These are phyloP conservation scores for Merops nubicus DNA, from an alignment of 2,113 vertebrate genomes.

Conservation along the genomic window DNA sequence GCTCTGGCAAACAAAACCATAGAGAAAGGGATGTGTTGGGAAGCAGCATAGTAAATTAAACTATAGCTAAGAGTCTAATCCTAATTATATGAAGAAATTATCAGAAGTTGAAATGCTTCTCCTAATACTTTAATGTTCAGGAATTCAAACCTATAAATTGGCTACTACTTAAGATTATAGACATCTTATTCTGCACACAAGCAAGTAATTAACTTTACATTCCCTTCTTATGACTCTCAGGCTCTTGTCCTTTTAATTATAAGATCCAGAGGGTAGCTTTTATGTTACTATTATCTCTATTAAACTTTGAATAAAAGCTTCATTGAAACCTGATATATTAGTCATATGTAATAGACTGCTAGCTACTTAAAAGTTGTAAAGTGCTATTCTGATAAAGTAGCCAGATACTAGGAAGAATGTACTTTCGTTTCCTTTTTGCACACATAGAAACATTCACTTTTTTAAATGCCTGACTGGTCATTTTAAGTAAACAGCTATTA, in stretches of 20 bases:
- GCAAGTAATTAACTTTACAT: constrained; percentile 8
- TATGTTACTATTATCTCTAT: not conserved
- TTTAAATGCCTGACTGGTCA: not conserved
- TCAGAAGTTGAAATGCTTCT: constrained; percentile 7
- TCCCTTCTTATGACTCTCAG: not conserved
- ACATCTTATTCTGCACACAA: not conserved
- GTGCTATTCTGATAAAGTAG: not conserved
- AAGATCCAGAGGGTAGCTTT: not conserved
- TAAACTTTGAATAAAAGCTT: constrained; percentile 29
- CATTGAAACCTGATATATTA: constrained; percentile 29
- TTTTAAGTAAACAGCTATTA: not conserved
- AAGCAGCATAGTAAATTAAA: constrained; percentile 63
- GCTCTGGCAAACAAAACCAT: constrained; percentile 64
- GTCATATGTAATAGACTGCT: not conserved
- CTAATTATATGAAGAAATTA: constrained; percentile 49
- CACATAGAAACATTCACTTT: not conserved
- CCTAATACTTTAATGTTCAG: constrained; percentile 1
- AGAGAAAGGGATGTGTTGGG: constrained; percentile 55
- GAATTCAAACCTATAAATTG: constrained; percentile 22
- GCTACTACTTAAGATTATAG: constrained; percentile 29
- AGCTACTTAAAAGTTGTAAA: not conserved
- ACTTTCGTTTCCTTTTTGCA: not conserved
- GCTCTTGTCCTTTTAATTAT: constrained; percentile 46
- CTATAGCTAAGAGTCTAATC: constrained; percentile 13
- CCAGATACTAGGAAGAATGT: not conserved